These are phyloP conservation scores for Ochotona princeps DNA, from an alignment of 2,113 vertebrate species.

Conservation along the genomic window DNA sequence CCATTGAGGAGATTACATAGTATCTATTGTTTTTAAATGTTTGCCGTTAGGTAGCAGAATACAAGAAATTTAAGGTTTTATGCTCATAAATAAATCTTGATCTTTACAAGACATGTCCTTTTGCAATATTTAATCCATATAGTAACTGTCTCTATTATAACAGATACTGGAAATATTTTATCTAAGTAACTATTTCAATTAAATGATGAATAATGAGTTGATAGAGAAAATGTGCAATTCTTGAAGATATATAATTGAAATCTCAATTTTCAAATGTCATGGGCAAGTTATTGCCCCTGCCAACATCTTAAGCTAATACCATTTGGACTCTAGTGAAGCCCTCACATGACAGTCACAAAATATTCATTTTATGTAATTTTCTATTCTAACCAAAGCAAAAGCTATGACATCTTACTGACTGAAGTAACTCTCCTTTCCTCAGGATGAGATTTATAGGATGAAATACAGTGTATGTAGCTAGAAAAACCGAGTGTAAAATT, in stretches of 20 bases:
- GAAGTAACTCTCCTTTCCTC: background rate
- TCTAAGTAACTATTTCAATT: background rate
- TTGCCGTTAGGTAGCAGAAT: background rate
- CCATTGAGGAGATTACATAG: background rate
- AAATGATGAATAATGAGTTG: background rate
- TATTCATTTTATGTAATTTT: background rate
- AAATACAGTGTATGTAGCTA: constrained; percentile 10
- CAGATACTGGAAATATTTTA: background rate
- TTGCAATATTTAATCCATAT: background rate
- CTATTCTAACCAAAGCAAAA: background rate
- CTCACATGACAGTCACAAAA: background rate
- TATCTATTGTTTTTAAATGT: background rate
- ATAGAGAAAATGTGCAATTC: background rate
- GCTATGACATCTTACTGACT: background rate
- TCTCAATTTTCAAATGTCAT: background rate
- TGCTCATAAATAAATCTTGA: background rate
- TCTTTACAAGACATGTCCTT: background rate
- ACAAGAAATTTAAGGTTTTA: background rate
- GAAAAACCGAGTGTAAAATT: background rate
- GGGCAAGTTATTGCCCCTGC: background rate
- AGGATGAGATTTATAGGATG: constrained; percentile 28
- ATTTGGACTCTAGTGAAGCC: background rate
- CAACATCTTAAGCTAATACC: background rate
- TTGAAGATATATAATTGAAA: background rate
- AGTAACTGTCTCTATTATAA: background rate